A percentile compares a stretch with the other conserved stretches of the same genome.
Evolutionary conservation across 2,113 vertebrate genomes (phyloP).

Genomic region (Nycticorax nycticorax): DNA sequence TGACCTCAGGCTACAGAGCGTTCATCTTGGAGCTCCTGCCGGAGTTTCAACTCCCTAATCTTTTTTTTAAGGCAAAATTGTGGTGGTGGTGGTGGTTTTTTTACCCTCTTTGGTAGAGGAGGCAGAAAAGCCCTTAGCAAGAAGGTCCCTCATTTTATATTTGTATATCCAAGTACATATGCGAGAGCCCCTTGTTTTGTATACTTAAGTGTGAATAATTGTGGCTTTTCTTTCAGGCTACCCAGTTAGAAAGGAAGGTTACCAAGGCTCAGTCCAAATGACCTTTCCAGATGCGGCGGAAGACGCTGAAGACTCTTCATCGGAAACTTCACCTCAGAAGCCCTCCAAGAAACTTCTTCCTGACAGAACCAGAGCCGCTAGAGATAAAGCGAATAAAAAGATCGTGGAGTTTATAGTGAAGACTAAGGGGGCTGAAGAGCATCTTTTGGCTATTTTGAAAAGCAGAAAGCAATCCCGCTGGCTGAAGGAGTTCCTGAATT

Average conservation of each 20-base stretch:
- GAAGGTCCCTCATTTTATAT: not conserved
- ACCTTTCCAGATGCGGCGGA: conserved; percentile 62
- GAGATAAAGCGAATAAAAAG: conserved; percentile 87
- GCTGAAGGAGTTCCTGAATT: conserved; percentile 80
- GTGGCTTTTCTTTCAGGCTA: conserved; percentile 73
- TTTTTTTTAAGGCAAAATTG: not conserved
- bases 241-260: conserved; percentile 81
- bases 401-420: conserved; percentile 90
- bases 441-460: conserved; percentile 83
- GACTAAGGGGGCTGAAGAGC: conserved; percentile 80
- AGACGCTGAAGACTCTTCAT: not conserved
- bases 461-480: conserved; percentile 84
- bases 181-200: fast-evolving
- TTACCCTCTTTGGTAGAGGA: not conserved
- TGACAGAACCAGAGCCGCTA: conserved; percentile 85
- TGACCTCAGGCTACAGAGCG: fast-evolving
- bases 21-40: not conserved
- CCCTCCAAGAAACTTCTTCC: conserved; percentile 83
- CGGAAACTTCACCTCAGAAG: conserved; percentile 35
- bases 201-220: fast-evolving
- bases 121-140: not conserved
- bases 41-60: not conserved
- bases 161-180: fast-evolving
- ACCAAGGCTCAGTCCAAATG: conserved; percentile 61
- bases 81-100: not conserved